Percentiles rank a stretch among this genome's conserved stretches.
phyloP scores from a whole-genome alignment of 2,797 vertebrate genomes.

The Lepus oiostolus region DNA sequence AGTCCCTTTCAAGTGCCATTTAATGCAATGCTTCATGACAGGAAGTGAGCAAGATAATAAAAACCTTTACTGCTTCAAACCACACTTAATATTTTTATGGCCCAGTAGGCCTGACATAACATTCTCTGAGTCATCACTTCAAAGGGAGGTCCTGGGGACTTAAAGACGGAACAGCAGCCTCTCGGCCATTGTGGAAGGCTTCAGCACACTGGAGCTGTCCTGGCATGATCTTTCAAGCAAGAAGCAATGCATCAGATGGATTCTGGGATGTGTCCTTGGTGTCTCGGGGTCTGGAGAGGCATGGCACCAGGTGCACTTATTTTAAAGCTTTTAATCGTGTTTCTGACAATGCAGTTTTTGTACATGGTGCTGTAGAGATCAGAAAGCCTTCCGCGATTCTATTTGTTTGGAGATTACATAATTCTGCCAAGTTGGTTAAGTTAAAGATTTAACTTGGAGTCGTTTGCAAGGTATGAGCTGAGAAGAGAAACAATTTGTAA shows the following conservation, averaged over 20 bases:
- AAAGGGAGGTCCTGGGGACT: slow-evolving; percentile 87
- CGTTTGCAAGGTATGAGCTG: neutral
- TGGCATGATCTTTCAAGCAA: slow-evolving; percentile 79
- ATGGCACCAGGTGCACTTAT: neutral
- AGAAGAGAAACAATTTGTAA: slow-evolving; percentile 7
- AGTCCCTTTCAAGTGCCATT: slow-evolving; percentile 88
- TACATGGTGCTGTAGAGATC: neutral
- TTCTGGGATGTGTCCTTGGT: slow-evolving; percentile 65
- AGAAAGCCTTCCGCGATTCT: neutral
- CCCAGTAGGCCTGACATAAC: slow-evolving; percentile 87
- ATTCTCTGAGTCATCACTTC: slow-evolving; percentile 89
- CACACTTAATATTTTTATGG: slow-evolving; percentile 89
- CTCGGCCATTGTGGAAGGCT: slow-evolving; percentile 72
- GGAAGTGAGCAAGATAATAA: slow-evolving; percentile 89
- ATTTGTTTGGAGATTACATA: slow-evolving; percentile 38
- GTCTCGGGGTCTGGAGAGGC: slow-evolving; percentile 70
- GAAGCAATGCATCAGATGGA: slow-evolving; percentile 57
- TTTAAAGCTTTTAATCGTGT: slow-evolving; percentile 31
- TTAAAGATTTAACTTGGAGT: slow-evolving; percentile 37
- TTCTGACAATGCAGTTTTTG: slow-evolving; percentile 19
- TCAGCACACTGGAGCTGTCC: slow-evolving; percentile 65
- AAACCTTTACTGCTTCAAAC: slow-evolving; percentile 88
- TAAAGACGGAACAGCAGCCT: slow-evolving; percentile 80
- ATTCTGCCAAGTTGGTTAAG: slow-evolving; percentile 3
- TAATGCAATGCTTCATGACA: slow-evolving; percentile 88